Percentiles rank a stretch among this genome's conserved stretches.
These are phyloP conservation scores for Phortica okadai DNA, from an alignment of 2,888 invertebrate species.

Conservation along the genomic window DNA sequence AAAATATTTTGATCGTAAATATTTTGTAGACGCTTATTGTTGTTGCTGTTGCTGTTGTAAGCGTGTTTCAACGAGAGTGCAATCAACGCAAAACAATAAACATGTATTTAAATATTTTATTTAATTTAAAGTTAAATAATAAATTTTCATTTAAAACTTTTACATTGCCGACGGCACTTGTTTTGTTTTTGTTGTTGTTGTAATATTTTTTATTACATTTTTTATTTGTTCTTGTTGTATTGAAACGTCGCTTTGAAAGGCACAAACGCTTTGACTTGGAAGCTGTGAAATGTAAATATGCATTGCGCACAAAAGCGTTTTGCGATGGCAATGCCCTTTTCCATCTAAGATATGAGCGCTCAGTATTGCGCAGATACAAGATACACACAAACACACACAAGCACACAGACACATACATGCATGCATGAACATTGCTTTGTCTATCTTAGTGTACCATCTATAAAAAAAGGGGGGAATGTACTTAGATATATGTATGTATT, in stretches of 20 bases:
- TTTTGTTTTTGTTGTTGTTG: background rate
- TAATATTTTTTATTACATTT: background rate
- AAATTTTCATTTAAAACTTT: conserved; percentile 53
- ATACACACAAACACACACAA: conserved; percentile 24
- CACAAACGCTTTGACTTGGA: conserved; percentile 34
- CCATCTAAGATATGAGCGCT: conserved; percentile 68
- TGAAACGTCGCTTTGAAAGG: conserved; percentile 6
- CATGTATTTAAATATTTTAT: conserved; percentile 65
- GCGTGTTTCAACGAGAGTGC: conserved; percentile 9
- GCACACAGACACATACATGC: conserved; percentile 26
- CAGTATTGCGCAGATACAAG: conserved; percentile 28
- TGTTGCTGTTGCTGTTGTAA: background rate
- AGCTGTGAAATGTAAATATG: conserved; percentile 35
- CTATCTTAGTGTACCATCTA: conserved; percentile 69
- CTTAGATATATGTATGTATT: background rate
- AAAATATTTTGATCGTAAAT: conserved; percentile 7
- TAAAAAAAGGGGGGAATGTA: conserved; percentile 49
- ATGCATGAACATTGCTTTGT: conserved; percentile 54
- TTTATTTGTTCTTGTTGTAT: background rate
- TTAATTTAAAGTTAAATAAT: conserved; percentile 48
- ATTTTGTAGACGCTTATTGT: background rate
- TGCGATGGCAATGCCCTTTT: conserved; percentile 72
- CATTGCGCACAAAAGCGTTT: conserved; percentile 34
- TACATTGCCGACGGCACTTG: conserved; percentile 39
- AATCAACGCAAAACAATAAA: conserved; percentile 22